phyloP scores from a whole-genome alignment of 2,888 invertebrate species.

The Galerucella pusilla region DNA sequence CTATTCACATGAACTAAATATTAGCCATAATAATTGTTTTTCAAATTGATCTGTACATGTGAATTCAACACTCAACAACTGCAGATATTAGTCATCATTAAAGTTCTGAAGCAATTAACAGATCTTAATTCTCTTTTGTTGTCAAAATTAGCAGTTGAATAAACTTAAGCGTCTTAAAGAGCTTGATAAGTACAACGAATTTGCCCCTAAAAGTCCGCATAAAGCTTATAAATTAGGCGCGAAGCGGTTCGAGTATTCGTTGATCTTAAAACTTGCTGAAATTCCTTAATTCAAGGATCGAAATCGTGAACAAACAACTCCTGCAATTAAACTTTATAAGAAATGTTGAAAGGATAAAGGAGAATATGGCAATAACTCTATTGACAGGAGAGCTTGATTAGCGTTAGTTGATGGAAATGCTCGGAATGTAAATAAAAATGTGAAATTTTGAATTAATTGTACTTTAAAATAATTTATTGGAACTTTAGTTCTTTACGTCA shows the following conservation, averaged over 20 bases:
- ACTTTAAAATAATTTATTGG: no score
- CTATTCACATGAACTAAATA: no score
- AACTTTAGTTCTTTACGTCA: no score
- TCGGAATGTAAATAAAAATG: neutral
- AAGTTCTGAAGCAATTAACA: slow-evolving; percentile 26
- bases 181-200: slow-evolving; percentile 29
- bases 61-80: neutral
- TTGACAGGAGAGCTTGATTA: neutral
- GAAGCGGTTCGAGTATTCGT: slow-evolving; percentile 8
- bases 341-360: neutral
- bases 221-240: slow-evolving; percentile 27
- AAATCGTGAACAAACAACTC: slow-evolving; percentile 36
- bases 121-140: slow-evolving; percentile 24
- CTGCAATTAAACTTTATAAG: slow-evolving; percentile 10
- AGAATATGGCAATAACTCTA: neutral
- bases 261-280: slow-evolving; percentile 37
- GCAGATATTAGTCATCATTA: slow-evolving; percentile 18
- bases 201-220: slow-evolving; percentile 24
- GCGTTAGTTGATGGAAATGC: no score
- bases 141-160: slow-evolving; percentile 27
- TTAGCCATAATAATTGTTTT: no score
- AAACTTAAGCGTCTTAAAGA: slow-evolving; percentile 25
- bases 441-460: neutral
- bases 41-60: no score
- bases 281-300: slow-evolving; percentile 39